Evolutionary conservation across 2,888 invertebrate genomes (phyloP), one percentile per base, ranked within the genome.

Genomic region (Ochropleura plecta): DNA sequence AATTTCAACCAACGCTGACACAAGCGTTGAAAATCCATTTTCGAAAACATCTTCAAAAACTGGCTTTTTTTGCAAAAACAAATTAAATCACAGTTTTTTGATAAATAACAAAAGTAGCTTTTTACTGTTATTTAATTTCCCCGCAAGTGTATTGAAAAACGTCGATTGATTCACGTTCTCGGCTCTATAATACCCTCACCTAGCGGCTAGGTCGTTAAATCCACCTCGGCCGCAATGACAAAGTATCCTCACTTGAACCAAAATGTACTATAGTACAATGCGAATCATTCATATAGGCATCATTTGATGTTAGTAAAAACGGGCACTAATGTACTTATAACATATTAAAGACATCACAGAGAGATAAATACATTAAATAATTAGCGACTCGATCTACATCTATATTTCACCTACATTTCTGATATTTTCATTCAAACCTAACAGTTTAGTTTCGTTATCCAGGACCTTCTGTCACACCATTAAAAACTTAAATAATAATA

Each of bases 271-370:
- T 30, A 2, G 30, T 30, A 20, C 12, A 5, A 8, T 59, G 40
- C 8, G 1, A 59, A 40, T 4, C 59, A 16, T 40, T 59, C 16
- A 16, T 8, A 40, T 59, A 40, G 0, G 40, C 40, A 59, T 40
- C 59, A 59, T 10, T 9, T 59, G 16, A 5, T 59, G 5, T 59
- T 40, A 40, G 30, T 16, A 16, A 40, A 59, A 59, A 5, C 30
- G 16, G 40, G 16, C 0, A 2, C 1, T 66, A 12, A n/a, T 6
- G 49, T 40, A 46, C 76, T 76, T 62, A n/a, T 14, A 53, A 55
- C 20, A 53, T 12, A 55, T 5, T 49, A 57, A 55, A 67, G 42
- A 55, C 78, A 82, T 66, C 83, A 79, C 65, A 66, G 49, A 66
- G 48, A 20, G 8, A 69, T 49, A 68, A 20, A 67, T 44, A 63